Base-by-base conservation (phyloP, 2,797 vertebrate species). In the Morelia viridis region DNA sequence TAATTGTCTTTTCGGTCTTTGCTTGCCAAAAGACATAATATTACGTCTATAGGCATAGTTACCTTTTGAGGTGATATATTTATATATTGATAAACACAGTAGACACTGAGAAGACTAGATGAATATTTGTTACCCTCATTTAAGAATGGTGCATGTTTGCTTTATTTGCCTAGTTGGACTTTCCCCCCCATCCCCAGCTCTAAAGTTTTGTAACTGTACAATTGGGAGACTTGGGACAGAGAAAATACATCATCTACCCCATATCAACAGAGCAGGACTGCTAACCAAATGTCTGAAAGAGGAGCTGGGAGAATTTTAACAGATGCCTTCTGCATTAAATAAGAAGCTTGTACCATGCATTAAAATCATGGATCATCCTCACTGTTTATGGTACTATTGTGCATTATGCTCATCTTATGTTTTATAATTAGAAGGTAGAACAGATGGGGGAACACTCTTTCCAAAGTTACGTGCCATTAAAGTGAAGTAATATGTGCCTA, bases 381-480 rank as follows among this genome's bases (percentile, higher is more conserved):
- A 86, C 89, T 93, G 85, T 92, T 91, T 94, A 71, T 94, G 90
- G 90, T 94, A 90, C 86, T 87, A 53, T 92, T 91, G 80, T 92
- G 93, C 93, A 86, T 94, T 96, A 53, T 94, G 87, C 94, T 96
- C 89, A 84, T 85, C 86, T 92, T 96, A 50, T 91, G 65, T 95
- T 96, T 95, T 96, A 93, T 96, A 96, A 97, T 97, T 97, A 96
- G 95, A 96, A 93, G 93, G 85, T 10, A 91, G 96, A 97, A 93
- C 96, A 98, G 96, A 97, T 97, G 97, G 96, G 85, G 92, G 94
- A 94, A 89, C 92, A 26, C 92, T 95, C 41, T 12, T 91, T 62
- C 94, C 94, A 90, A 95, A 95, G 93, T 92, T 92, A 94, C 91
- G 53, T 91, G 91, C 93, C 64, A 93, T 94, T 95, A 57, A 90